A percentile compares a stretch with the other conserved stretches of the same genome.
Evolutionary conservation across 2,888 invertebrate species (phyloP).

Genomic region (Melinaea menophilus): DNA sequence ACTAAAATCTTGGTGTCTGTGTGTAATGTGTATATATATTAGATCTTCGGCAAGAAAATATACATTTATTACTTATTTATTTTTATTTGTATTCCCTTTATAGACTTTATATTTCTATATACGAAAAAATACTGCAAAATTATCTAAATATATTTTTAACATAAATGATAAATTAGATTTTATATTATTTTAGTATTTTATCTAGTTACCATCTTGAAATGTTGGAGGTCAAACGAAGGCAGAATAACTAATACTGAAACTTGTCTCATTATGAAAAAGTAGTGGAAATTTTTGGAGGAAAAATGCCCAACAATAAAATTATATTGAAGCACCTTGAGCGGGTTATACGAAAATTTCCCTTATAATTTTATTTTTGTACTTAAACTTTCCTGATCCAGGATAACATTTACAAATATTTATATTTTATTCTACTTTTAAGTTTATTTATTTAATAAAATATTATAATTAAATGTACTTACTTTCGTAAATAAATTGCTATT

Average conservation of each 20-base stretch:
- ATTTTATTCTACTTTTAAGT: too few relatives aligned
- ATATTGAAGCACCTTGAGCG: slow-evolving; percentile 13
- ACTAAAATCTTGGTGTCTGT: slow-evolving; percentile 19
- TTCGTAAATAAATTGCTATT: too few relatives aligned
- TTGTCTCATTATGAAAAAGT: slow-evolving; percentile 23
- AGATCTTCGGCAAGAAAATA: not conserved
- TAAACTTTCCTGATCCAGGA: too few relatives aligned
- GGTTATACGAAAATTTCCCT: not conserved
- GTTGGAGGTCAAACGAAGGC: slow-evolving; percentile 22
- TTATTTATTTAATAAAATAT: too few relatives aligned
- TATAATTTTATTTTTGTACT: not conserved
- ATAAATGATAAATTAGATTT: not conserved
- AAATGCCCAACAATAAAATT: slow-evolving; percentile 21
- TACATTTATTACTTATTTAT: slow-evolving; percentile 3
- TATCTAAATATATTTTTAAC: slow-evolving; percentile 7
- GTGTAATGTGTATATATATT: slow-evolving; percentile 1
- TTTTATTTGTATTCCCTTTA: slow-evolving; percentile 1
- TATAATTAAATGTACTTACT: too few relatives aligned
- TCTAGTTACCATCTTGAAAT: slow-evolving; percentile 10
- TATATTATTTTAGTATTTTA: not conserved
- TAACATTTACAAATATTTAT: not conserved
- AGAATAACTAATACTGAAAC: slow-evolving; percentile 22
- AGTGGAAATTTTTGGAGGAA: slow-evolving; percentile 13
- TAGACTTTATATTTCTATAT: not conserved
- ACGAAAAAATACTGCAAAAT: too few relatives aligned